Conservation (phyloP, 2,888 invertebrate species). For the Chrysodeixis includens region DNA sequence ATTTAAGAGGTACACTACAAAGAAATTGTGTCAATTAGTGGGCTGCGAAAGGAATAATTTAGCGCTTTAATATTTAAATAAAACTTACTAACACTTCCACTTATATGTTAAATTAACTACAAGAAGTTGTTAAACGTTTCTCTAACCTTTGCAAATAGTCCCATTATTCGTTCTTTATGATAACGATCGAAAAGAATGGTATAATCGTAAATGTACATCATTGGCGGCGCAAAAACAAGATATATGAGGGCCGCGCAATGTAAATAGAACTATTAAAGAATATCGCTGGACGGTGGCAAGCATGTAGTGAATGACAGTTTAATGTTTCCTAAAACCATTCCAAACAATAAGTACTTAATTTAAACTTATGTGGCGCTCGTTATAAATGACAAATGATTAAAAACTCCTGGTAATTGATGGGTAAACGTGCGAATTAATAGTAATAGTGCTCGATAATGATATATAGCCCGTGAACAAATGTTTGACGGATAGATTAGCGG, state of each 20-base stretch:
- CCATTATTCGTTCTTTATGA: slow-evolving; percentile 65
- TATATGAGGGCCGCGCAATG: slow-evolving; percentile 53
- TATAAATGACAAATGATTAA: slow-evolving; percentile 83
- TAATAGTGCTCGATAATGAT: slow-evolving; percentile 77
- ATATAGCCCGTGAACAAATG: slow-evolving; percentile 69
- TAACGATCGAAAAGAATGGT: slow-evolving; percentile 63
- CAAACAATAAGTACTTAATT: slow-evolving; percentile 67
- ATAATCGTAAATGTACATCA: slow-evolving; percentile 56
- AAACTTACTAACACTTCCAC: slow-evolving; percentile 33
- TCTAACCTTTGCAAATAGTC: slow-evolving; percentile 67
- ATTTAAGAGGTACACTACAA: slow-evolving; percentile 24
- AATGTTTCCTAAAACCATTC: slow-evolving; percentile 61
- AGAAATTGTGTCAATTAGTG: slow-evolving; percentile 48
- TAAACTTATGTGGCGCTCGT: slow-evolving; percentile 60
- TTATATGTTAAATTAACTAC: slow-evolving; percentile 47
- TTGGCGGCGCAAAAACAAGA: slow-evolving; percentile 56
- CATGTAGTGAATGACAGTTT: slow-evolving; percentile 50
- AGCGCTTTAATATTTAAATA: slow-evolving; percentile 40
- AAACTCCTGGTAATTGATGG: slow-evolving; percentile 78
- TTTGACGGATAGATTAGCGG: slow-evolving; percentile 74
- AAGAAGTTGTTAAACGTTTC: slow-evolving; percentile 54
- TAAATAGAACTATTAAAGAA: slow-evolving; percentile 62
- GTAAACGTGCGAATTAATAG: slow-evolving; percentile 79
- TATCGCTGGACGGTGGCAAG: slow-evolving; percentile 39
- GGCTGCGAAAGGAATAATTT: slow-evolving; percentile 24